These are phyloP conservation scores for Sula dactylatra DNA, from an alignment of 2,113 vertebrate genomes.

Conservation along the genomic window DNA sequence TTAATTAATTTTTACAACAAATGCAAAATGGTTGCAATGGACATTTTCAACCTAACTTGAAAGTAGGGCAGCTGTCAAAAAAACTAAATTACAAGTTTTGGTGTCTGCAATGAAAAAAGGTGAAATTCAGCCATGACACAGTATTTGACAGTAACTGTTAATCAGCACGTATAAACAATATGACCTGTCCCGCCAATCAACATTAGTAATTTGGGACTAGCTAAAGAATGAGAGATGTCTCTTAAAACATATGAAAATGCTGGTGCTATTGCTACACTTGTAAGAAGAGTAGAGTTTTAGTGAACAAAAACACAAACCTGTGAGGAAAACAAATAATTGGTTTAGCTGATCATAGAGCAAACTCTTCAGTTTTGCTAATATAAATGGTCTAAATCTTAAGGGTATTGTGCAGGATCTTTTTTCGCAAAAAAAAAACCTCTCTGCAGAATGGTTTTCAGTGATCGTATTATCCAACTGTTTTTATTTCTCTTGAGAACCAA, in stretches of 20 bases:
- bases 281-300: neutral
- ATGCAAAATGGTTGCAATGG: neutral
- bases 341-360: neutral
- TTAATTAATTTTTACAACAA: neutral
- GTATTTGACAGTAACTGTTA: neutral
- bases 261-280: neutral
- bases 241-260: neutral
- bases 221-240: neutral
- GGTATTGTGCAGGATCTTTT: neutral
- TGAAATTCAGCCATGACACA: neutral
- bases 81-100: neutral
- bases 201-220: neutral
- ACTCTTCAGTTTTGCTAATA: neutral
- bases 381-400: neutral
- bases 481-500: neutral
- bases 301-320: neutral
- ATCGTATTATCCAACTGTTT: neutral
- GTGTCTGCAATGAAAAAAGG: neutral
- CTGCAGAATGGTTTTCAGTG: neutral
- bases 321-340: neutral
- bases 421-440: neutral
- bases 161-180: neutral
- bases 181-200: neutral
- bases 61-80: neutral
- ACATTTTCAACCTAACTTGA: neutral